Evolutionary conservation across 1,140 invertebrate species (phyloP).

Genomic region (Penaeus japonicus): DNA sequence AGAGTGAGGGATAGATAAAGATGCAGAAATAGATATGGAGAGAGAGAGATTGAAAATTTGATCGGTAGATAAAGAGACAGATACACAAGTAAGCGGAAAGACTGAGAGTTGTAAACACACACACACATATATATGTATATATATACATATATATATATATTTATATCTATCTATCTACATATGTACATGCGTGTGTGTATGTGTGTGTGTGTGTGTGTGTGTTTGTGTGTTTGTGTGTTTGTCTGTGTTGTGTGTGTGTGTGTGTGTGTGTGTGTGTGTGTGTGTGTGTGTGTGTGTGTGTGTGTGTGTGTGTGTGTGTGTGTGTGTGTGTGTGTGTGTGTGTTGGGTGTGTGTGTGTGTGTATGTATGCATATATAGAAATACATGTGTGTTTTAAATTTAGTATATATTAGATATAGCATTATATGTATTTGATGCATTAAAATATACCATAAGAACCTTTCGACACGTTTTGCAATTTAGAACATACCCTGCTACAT

Average conservation of each 20-base stretch:
- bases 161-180: too few species aligned
- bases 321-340: too few species aligned
- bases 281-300: not conserved
- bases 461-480: too few species aligned
- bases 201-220: not conserved
- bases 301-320: not conserved
- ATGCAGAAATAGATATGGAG: not conserved
- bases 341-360: too few species aligned
- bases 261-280: not conserved
- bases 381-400: not conserved
- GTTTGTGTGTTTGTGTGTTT: not conserved
- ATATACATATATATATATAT: too few species aligned
- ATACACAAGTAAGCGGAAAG: not conserved
- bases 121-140: too few species aligned
- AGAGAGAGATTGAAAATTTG: not conserved
- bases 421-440: too few species aligned
- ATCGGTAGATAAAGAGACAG: not conserved
- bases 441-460: too few species aligned
- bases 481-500: too few species aligned
- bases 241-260: not conserved
- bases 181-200: too few species aligned
- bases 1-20: conserved; percentile 3
- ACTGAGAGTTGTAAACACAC: not conserved
- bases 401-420: too few species aligned
- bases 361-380: conserved; percentile 13